phyloP scores from a whole-genome alignment of 2,113 vertebrate genomes.

The Procavia capensis region DNA sequence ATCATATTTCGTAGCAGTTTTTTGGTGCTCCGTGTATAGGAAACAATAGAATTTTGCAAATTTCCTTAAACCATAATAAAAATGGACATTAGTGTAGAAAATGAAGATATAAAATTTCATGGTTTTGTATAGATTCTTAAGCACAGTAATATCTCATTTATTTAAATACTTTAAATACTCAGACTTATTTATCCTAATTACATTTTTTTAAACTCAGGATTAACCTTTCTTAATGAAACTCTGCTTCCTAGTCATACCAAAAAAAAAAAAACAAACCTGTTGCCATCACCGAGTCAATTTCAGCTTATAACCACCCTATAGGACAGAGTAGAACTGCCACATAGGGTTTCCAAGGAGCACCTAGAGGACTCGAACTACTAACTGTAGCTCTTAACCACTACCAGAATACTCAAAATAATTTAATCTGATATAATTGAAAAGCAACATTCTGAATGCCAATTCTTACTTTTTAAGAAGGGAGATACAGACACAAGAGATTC shows the following conservation, averaged over 20 bases:
- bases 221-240: constrained; percentile 28
- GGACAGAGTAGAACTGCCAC: too few relatives aligned
- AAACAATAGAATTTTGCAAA: constrained; percentile 92
- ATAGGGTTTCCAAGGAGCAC: too few relatives aligned
- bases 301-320: neutral
- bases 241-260: constrained; percentile 8
- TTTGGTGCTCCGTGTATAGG: constrained; percentile 92
- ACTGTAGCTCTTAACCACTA: too few relatives aligned
- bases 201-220: constrained; percentile 16
- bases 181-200: constrained; percentile 25
- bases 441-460: constrained; percentile 4
- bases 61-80: constrained; percentile 88
- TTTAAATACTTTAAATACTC: constrained; percentile 16
- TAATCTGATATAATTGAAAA: constrained; percentile 45
- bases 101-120: constrained; percentile 41
- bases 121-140: constrained; percentile 25
- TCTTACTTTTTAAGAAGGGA: neutral
- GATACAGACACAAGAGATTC: neutral
- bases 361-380: too few relatives aligned
- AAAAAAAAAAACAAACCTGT: fast-evolving
- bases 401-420: neutral
- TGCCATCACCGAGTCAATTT: neutral
- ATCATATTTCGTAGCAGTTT: constrained; percentile 94
- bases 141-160: neutral
- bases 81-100: constrained; percentile 13